Percentiles rank a stretch among this genome's conserved stretches.
These are phyloP conservation scores for Escarpia spicata DNA, from an alignment of 2,888 invertebrate genomes.

Conservation along the genomic window DNA sequence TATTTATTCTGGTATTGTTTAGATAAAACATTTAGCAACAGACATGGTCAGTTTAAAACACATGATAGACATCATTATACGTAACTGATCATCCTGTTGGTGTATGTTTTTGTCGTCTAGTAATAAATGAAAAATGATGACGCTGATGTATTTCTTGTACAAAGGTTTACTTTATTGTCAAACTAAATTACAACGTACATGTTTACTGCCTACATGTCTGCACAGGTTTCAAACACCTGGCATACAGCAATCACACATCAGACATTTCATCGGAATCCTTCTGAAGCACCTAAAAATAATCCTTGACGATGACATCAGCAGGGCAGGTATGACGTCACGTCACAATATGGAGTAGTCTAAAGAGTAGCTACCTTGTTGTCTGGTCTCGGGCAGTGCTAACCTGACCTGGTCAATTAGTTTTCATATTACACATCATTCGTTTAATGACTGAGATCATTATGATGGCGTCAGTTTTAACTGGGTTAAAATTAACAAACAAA, in stretches of 20 bases:
- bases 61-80: too few relatives aligned
- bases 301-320: too few relatives aligned
- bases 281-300: neutral
- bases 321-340: neutral
- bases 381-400: neutral
- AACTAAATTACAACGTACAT: neutral
- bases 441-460: constrained; percentile 6
- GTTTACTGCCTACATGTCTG: neutral
- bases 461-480: neutral
- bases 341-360: neutral
- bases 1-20: too few relatives aligned
- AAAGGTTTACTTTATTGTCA: neutral
- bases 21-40: too few relatives aligned
- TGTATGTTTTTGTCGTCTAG: too few relatives aligned
- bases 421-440: neutral
- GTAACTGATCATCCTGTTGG: too few relatives aligned
- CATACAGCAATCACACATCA: neutral
- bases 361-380: neutral
- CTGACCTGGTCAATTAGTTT: neutral
- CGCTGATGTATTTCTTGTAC: neutral
- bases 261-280: neutral
- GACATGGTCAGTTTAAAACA: too few relatives aligned
- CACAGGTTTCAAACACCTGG: neutral
- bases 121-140: neutral
- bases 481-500: neutral